phyloP scores from a whole-genome alignment of 53 echinoderm and acorn worm genomes.

The Antedon mediterranea region DNA sequence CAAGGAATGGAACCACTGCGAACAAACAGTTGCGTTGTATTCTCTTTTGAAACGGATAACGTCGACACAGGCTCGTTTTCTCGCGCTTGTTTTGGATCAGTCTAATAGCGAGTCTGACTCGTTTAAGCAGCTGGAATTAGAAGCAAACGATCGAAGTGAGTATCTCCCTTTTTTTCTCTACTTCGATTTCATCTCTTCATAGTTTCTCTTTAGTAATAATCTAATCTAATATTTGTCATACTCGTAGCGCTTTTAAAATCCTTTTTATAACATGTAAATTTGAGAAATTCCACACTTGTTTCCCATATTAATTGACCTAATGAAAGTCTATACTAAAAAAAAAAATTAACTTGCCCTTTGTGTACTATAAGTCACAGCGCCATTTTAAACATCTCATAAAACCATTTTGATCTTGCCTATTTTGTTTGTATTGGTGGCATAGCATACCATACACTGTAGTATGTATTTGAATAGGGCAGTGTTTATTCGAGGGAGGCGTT shows the following conservation, averaged over 20 bases:
- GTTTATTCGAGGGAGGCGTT: too few species aligned
- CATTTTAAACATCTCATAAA: too few species aligned
- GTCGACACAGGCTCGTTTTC: slow-evolving; percentile 73
- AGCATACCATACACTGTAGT: too few species aligned
- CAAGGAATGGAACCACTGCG: slow-evolving; percentile 96
- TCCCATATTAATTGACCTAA: too few species aligned
- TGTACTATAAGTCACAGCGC: too few species aligned
- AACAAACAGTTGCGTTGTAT: slow-evolving; percentile 91
- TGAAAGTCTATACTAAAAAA: too few species aligned
- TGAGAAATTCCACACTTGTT: too few species aligned
- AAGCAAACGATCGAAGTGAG: slow-evolving; percentile 91
- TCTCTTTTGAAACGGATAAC: slow-evolving; percentile 70
- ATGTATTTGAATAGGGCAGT: too few species aligned
- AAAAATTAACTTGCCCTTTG: too few species aligned
- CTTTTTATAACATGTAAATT: too few species aligned
- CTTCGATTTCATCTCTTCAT: not conserved
- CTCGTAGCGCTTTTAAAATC: not conserved
- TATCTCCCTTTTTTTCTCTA: not conserved
- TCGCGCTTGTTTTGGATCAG: slow-evolving; percentile 82
- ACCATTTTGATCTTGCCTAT: too few species aligned
- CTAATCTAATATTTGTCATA: not conserved
- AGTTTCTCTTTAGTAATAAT: not conserved
- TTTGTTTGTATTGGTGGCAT: too few species aligned
- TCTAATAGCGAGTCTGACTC: slow-evolving; percentile 60
- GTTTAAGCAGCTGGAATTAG: slow-evolving; percentile 47